phyloP scores from a whole-genome alignment of 2,113 vertebrate genomes.

The Phyllostomus hastatus region DNA sequence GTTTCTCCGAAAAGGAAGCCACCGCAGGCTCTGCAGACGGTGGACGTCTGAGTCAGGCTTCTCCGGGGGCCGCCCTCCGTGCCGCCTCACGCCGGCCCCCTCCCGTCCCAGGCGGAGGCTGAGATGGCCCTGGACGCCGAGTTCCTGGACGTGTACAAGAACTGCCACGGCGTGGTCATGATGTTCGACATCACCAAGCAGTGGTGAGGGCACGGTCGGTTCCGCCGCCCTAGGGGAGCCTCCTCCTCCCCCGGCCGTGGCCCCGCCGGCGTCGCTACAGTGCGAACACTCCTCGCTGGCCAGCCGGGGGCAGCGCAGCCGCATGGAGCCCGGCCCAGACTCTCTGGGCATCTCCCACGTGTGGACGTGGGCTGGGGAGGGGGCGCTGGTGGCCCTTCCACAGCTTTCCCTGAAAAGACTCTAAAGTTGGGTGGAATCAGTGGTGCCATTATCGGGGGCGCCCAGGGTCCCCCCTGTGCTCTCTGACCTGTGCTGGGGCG shows the following conservation, averaged over 20 bases:
- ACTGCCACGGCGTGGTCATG: slow-evolving; percentile 97
- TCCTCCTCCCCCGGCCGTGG: not conserved
- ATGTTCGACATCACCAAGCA: slow-evolving; percentile 99
- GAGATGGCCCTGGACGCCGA: slow-evolving; percentile 97
- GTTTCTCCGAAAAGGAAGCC: not conserved
- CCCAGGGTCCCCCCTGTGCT: not conserved
- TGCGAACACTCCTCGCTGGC: not conserved
- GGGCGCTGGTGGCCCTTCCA: not conserved
- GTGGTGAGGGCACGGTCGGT: slow-evolving; percentile 84
- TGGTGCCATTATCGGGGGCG: too few relatives aligned
- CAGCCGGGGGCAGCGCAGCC: not conserved
- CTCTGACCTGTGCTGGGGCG: not conserved
- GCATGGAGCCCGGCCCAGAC: too few relatives aligned
- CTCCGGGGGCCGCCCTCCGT: not conserved
- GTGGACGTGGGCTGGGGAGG: accelerated
- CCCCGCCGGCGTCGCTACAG: accelerated
- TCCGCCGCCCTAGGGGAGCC: too few relatives aligned
- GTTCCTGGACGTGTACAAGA: slow-evolving; percentile 98
- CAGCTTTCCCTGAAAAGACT: not conserved
- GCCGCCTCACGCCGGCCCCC: not conserved
- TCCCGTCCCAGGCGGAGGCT: slow-evolving; percentile 84
- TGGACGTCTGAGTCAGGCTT: not conserved
- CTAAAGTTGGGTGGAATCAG: too few relatives aligned
- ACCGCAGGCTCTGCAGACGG: not conserved
- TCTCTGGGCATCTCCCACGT: accelerated